Evolutionary conservation across 2,888 invertebrate genomes (phyloP).

Genomic region (Leuctra nigra): DNA sequence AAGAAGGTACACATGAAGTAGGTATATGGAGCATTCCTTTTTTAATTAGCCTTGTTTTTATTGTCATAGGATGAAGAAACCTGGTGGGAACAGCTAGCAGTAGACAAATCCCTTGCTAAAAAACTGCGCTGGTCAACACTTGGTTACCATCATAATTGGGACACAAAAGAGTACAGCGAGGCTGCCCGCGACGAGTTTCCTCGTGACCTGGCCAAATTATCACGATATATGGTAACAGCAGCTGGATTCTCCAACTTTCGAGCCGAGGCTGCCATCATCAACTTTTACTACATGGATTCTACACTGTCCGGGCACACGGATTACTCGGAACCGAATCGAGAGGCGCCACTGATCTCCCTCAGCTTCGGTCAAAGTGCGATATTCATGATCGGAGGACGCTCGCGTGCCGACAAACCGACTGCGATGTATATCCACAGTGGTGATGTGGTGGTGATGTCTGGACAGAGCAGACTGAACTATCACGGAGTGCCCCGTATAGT

Average conservation of each 20-base stretch:
- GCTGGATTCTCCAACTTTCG: slow-evolving; percentile 55
- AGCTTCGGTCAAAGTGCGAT: slow-evolving; percentile 94
- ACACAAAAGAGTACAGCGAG: slow-evolving; percentile 64
- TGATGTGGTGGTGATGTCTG: slow-evolving; percentile 87
- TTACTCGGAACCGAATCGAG: slow-evolving; percentile 79
- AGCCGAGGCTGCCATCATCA: slow-evolving; percentile 92
- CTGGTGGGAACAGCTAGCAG: slow-evolving; percentile 53
- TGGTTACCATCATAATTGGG: slow-evolving; percentile 98
- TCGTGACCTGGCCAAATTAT: slow-evolving; percentile 58
- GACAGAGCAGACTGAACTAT: slow-evolving; percentile 74
- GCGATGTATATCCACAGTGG: slow-evolving; percentile 78
- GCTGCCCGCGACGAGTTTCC: slow-evolving; percentile 52
- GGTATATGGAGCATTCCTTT: too few species aligned
- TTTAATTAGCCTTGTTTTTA: too few species aligned
- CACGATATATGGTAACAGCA: slow-evolving; percentile 52
- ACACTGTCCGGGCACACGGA: slow-evolving; percentile 92
- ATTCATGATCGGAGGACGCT: slow-evolving; percentile 82
- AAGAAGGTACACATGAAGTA: too few species aligned
- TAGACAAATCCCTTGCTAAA: slow-evolving; percentile 35
- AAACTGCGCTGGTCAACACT: slow-evolving; percentile 89
- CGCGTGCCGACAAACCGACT: slow-evolving; percentile 57
- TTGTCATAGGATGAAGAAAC: slow-evolving; percentile 41
- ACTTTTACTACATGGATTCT: slow-evolving; percentile 91
- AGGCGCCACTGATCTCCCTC: slow-evolving; percentile 86
- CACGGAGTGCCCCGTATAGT: slow-evolving; percentile 92